Evolutionary conservation across 2,113 vertebrate species (phyloP).

Genomic region (Dissostichus mawsoni): DNA sequence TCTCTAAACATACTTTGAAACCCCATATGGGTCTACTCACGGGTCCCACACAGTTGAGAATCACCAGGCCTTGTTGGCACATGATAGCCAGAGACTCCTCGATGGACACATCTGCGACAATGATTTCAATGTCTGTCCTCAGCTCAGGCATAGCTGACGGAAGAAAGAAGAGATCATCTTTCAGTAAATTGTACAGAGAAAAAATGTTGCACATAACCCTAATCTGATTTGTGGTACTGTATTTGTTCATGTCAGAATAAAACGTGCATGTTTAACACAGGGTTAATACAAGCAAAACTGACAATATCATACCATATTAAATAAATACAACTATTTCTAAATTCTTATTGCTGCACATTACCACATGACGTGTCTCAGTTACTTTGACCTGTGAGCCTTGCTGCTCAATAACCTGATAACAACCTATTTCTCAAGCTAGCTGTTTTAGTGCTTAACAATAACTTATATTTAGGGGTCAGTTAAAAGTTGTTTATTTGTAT

Average conservation of each 20-base stretch:
- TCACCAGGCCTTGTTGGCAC: conserved; percentile 58
- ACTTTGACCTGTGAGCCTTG: not conserved
- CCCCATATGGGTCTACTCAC: conserved; percentile 41
- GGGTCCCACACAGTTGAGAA: conserved; percentile 69
- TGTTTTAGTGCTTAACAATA: not conserved
- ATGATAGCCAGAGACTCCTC: conserved; percentile 61
- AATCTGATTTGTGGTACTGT: not conserved
- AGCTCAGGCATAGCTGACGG: conserved; percentile 57
- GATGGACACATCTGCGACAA: conserved; percentile 56
- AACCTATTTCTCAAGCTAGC: not conserved
- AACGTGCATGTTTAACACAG: not conserved
- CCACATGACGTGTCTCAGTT: not conserved
- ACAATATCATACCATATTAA: not conserved
- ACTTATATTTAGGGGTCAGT: not conserved
- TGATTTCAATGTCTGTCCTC: conserved; percentile 53
- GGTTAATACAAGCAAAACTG: not conserved
- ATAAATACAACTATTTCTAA: not conserved
- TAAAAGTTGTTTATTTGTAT: not conserved
- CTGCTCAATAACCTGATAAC: not conserved
- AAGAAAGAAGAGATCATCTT: not conserved
- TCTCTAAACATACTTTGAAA: no score
- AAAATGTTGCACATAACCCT: not conserved
- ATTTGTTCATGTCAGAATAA: not conserved
- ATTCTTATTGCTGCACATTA: no score
- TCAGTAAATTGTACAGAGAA: not conserved